A percentile compares a stretch with the other conserved stretches of the same genome.
Conservation (phyloP, 2,888 invertebrate genomes). For the Linnaemya vulpina region DNA sequence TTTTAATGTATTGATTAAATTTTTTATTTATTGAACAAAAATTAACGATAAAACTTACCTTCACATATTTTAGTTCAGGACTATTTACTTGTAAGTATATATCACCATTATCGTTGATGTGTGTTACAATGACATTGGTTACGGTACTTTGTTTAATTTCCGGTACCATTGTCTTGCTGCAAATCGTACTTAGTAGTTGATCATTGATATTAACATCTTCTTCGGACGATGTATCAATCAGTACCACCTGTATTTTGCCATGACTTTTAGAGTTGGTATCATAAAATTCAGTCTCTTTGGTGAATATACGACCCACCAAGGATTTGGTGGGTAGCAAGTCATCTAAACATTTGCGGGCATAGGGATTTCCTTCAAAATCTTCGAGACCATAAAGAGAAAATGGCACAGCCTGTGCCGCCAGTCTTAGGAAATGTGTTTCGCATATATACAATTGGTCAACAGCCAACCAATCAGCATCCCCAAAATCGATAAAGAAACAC, state of each 20-base stretch:
- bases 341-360: constrained; percentile 80
- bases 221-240: constrained; percentile 87
- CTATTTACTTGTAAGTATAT: constrained; percentile 80
- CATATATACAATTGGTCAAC: constrained; percentile 85
- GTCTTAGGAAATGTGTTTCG: constrained; percentile 86
- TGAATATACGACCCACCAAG: constrained; percentile 85
- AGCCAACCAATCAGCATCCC: constrained; percentile 86
- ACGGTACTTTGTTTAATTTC: constrained; percentile 78
- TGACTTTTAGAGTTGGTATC: constrained; percentile 70
- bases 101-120: constrained; percentile 81
- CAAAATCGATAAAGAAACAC: constrained; percentile 90
- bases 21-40: neutral
- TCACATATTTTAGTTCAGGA: constrained; percentile 80
- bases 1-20: neutral
- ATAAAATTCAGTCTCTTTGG: constrained; percentile 77
- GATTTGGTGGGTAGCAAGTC: constrained; percentile 84
- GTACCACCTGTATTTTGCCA: constrained; percentile 84
- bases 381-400: constrained; percentile 89
- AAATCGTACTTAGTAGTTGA: constrained; percentile 85
- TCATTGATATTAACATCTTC: constrained; percentile 87
- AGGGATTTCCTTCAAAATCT: constrained; percentile 84
- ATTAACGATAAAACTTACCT: constrained; percentile 70
- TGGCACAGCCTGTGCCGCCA: constrained; percentile 89
- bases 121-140: constrained; percentile 80
- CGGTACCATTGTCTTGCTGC: constrained; percentile 79